These are phyloP conservation scores for Phrynocephalus forsythii DNA, from an alignment of 2,797 vertebrate genomes.

Conservation along the genomic window DNA sequence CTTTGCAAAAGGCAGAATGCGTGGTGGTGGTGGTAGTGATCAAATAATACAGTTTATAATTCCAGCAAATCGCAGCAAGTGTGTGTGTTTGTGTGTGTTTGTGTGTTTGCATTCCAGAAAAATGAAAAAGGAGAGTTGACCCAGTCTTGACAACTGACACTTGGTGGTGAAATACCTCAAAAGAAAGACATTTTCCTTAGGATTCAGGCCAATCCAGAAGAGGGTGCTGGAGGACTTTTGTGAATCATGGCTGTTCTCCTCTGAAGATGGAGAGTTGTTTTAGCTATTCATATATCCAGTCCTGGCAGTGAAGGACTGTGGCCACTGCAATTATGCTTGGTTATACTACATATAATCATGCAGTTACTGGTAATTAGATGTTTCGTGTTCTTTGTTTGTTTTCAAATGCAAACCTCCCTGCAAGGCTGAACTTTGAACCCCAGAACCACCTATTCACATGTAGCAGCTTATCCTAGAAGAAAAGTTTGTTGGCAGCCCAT, in stretches of 20 bases:
- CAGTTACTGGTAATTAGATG: not conserved
- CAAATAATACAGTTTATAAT: no score
- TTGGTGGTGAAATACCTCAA: not conserved
- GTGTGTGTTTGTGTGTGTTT: not conserved
- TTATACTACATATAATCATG: not conserved
- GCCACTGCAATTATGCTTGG: not conserved
- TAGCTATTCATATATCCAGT: not conserved
- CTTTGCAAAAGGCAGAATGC: not conserved
- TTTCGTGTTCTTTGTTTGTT: not conserved
- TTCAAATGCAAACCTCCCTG: not conserved
- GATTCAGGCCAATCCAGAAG: conserved; percentile 2
- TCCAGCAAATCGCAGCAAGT: no score
- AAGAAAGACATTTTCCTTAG: not conserved
- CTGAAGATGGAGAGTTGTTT: not conserved
- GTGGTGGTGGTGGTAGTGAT: no score
- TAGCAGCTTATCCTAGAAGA: no score
- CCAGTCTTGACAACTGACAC: not conserved
- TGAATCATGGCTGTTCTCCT: not conserved
- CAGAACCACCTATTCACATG: not conserved
- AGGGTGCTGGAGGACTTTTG: not conserved
- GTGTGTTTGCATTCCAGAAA: not conserved
- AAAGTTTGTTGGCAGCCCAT: no score
- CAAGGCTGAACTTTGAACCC: not conserved
- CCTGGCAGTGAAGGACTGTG: not conserved
- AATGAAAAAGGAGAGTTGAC: not conserved